Base-by-base conservation (phyloP, 2,888 invertebrate genomes). In the Sisyra terminalis region DNA sequence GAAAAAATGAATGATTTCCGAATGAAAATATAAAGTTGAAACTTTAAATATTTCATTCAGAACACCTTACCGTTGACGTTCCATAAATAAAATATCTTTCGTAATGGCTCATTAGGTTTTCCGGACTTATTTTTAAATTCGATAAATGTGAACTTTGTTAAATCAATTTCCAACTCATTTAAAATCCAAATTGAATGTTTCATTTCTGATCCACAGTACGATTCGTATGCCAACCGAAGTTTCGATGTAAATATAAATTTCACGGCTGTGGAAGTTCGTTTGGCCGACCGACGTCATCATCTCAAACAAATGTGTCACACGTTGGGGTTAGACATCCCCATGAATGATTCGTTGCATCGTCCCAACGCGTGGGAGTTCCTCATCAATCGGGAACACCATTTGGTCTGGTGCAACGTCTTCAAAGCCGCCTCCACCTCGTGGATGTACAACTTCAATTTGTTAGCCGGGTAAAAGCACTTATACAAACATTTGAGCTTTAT, bases 381-480 rank as follows among this genome's bases (percentile, higher is more conserved):
- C 55, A 78, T 86, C 53, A 82, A 82, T 61, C 70, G 73, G 50
- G 78, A 83, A 56, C 76, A 85, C 59, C 82, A 80, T 57, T 70
- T 86, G 43, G 79, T 86, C 57, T 86, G 86, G 86, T 83, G 83
- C 58, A 83, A 83, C 56, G 75, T 83, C 47, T 83, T 83, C 58
- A 83, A 83, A 67, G 82, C 83, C 4, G 84, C 83, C 2, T 87
- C 87, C n/a, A 85, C 87, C 13, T 86, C 87, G 1, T 88, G 88
- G 87, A 85, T 88, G 80, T 86, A 86, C 63, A 87, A 87, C 63
- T 87, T 88, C 63, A 86, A 87, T 61, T 64, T 85, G 42, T 73
- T 88, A 61, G 86, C 86, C 7, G 87, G 87, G 63, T 70, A 61
- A 39, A 32, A 29, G 30, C n/a, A 29, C 7, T 29, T 9, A 32